These are phyloP conservation scores for Sigmodon hispidus DNA, from an alignment of 2,113 vertebrate genomes.

Conservation along the genomic window DNA sequence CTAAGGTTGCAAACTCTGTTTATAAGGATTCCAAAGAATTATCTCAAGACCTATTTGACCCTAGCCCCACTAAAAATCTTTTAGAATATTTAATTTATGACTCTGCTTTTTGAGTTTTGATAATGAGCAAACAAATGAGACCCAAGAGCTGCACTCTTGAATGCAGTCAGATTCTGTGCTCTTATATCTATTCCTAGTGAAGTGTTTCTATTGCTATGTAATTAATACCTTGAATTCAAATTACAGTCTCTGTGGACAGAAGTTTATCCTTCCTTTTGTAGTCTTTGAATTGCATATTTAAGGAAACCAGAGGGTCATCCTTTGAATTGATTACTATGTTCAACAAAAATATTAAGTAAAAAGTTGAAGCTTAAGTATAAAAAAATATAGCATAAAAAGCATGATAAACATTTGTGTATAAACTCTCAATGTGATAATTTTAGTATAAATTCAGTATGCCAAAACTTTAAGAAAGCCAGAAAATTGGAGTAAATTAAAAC, in stretches of 20 bases:
- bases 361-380: background rate
- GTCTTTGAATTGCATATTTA: constrained; percentile 2
- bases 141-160: background rate
- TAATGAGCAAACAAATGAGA: background rate
- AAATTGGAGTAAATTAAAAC: constrained; percentile 21
- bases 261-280: background rate
- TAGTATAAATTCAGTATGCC: background rate
- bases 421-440: background rate
- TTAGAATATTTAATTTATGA: background rate
- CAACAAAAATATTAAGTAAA: constrained; percentile 27
- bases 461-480: background rate
- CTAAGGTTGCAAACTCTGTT: background rate
- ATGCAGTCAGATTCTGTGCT: background rate
- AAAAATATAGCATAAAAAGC: background rate
- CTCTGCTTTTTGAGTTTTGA: background rate
- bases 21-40: background rate
- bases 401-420: background rate
- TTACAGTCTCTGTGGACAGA: background rate
- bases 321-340: background rate
- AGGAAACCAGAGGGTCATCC: background rate
- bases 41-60: background rate
- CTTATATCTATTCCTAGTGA: constrained; percentile 4
- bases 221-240: background rate
- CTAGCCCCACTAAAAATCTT: background rate
- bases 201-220: background rate